Conservation (phyloP, 1,140 invertebrate genomes). For the Neotoxoptera formosana region DNA sequence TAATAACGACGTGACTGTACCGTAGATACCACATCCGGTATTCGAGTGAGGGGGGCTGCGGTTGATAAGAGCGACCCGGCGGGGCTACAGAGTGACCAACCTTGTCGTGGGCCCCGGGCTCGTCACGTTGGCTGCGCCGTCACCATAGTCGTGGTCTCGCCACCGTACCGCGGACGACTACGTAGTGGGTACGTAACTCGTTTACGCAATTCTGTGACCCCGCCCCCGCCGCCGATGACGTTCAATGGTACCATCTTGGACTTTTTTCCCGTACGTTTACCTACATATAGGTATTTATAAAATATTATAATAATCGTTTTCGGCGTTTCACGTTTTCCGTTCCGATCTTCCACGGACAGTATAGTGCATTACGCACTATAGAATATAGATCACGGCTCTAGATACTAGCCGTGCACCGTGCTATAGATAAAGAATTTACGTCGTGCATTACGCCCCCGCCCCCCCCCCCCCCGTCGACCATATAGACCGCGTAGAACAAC, state of each 20-base stretch:
- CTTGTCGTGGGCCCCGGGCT: too few species aligned
- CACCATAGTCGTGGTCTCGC: not conserved
- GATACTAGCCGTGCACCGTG: too few species aligned
- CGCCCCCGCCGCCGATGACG: not conserved
- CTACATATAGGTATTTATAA: not conserved
- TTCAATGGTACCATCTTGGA: not conserved
- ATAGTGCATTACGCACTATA: not conserved
- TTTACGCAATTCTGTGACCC: not conserved
- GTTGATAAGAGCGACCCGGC: not conserved
- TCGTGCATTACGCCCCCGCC: not conserved
- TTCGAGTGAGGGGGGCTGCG: not conserved
- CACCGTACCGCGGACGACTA: slow-evolving; percentile 1
- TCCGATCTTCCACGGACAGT: not conserved
- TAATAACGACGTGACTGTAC: not conserved
- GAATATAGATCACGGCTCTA: too few species aligned
- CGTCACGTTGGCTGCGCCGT: not conserved
- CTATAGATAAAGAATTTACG: not conserved
- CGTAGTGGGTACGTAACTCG: not conserved
- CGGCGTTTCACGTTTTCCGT: not conserved
- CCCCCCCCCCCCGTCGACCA: too few species aligned
- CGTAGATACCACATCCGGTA: not conserved
- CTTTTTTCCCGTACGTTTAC: not conserved
- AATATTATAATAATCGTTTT: too few species aligned
- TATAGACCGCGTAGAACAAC: not conserved
- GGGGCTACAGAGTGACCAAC: not conserved